Base-by-base conservation (phyloP, 2,888 invertebrate species). In the Nomada fabriciana region DNA sequence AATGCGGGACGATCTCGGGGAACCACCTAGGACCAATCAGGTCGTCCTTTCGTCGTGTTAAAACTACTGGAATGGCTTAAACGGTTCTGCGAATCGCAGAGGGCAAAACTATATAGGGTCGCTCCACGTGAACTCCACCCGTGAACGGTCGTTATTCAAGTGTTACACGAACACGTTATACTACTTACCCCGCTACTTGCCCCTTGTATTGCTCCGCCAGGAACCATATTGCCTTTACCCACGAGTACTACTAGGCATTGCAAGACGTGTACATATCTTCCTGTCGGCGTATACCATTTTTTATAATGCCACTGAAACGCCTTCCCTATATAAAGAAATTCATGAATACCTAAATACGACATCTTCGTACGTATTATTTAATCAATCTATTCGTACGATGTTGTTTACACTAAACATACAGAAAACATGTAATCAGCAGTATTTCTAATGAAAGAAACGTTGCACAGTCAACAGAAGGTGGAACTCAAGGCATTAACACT, bases 41-140 rank as follows among this genome's bases (percentile, higher is more conserved):
- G 77, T 52, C 68, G 85, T 72, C 82, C 75, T 80, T 79, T 84
- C 84, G 80, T 53, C 77, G 75, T 86, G 88, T 89, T 89, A 87
- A 88, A 88, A 88, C 88, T 87, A 81, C 63, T 77, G 87, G 86
- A 88, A 88, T 87, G 87, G 89, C 80, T 82, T 86, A 83, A 88
- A 85, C 85, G 85, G 69, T 82, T 23, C 82, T 85, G 52, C 76
- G 77, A 86, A 80, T 76, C 80, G 74, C 70, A 68, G 59, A 77
- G 86, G 86, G 83, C 70, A 81, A 81, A 83, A 70, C 71, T 79
- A 69, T 76, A 69, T 63, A 79, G 88, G 79, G 83, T 81, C 70
- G 83, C 83, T 43, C 88, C 65, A 52, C 59, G 76, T 82, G 82
- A 85, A 79, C 87, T 85, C 74, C 86, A 70, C 79, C 80, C 72